A percentile compares a stretch with the other conserved stretches of the same genome.
phyloP scores from a whole-genome alignment of 2,888 invertebrate species.

The Selenia dentaria region DNA sequence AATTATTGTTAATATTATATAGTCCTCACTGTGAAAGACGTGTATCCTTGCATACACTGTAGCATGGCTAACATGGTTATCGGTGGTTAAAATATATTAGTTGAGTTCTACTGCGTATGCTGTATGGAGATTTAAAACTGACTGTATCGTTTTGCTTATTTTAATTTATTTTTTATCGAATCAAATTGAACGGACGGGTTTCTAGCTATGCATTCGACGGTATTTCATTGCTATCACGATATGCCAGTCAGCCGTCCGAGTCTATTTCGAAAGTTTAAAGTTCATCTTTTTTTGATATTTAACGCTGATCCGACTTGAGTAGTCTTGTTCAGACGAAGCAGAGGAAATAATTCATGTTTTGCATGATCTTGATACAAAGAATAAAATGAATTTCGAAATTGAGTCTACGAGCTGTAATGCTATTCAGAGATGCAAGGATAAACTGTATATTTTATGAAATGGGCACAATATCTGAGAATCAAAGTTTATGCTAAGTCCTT shows the following conservation, averaged over 20 bases:
- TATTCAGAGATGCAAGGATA: conserved; percentile 20
- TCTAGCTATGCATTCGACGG: conserved; percentile 61
- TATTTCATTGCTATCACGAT: conserved; percentile 66
- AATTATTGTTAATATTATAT: no score
- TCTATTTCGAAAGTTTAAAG: conserved; percentile 71
- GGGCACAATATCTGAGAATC: conserved; percentile 16
- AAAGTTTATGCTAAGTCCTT: conserved; percentile 15
- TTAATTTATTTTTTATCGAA: conserved; percentile 83
- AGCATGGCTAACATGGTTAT: no score
- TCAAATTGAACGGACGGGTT: conserved; percentile 75
- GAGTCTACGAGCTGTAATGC: conserved; percentile 23
- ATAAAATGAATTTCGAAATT: conserved; percentile 30
- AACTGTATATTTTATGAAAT: conserved; percentile 22
- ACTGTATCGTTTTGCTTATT: conserved; percentile 58
- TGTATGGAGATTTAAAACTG: not conserved
- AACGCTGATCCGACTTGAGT: conserved; percentile 49
- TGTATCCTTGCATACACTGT: no score
- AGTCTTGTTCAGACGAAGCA: conserved; percentile 34
- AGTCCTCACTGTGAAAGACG: no score
- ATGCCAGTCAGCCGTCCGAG: conserved; percentile 50
- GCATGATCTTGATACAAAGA: conserved; percentile 36
- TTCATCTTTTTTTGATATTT: conserved; percentile 69
- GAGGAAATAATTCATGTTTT: conserved; percentile 34
- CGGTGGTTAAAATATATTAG: no score
- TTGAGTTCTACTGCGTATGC: no score